phyloP scores from a whole-genome alignment of 2,113 vertebrate species.

The Triplophysa siluroides region DNA sequence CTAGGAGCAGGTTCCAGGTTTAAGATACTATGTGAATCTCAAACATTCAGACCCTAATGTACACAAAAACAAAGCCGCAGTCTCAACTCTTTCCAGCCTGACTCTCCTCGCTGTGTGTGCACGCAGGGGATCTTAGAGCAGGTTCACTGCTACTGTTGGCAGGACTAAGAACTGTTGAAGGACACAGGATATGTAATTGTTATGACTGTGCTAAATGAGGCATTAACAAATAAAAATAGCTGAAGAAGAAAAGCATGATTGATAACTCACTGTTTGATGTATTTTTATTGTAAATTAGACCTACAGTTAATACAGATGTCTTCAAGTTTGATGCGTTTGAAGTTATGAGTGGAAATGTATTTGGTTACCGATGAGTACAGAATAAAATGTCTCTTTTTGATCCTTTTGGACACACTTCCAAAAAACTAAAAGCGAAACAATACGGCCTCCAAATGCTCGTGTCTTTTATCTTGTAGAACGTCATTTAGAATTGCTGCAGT shows the following conservation, averaged over 20 bases:
- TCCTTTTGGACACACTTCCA: too few species aligned
- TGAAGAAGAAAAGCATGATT: neutral
- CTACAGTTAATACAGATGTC: too few species aligned
- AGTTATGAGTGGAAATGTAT: too few species aligned
- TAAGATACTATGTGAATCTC: neutral
- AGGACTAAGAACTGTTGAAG: neutral
- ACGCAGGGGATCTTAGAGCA: neutral
- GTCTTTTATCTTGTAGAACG: too few species aligned
- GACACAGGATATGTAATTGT: constrained; percentile 31
- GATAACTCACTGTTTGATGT: neutral
- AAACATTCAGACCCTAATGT: constrained; percentile 63
- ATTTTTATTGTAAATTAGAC: too few species aligned
- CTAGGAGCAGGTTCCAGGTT: neutral
- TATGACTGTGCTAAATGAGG: constrained; percentile 31
- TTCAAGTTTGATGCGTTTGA: too few species aligned
- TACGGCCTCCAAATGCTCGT: too few species aligned
- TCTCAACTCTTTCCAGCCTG: constrained; percentile 50
- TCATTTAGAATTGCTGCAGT: too few species aligned
- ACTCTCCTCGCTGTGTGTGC: constrained; percentile 33
- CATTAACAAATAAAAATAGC: constrained; percentile 11
- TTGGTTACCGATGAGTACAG: too few species aligned
- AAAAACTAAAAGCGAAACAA: too few species aligned
- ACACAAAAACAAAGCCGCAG: constrained; percentile 65
- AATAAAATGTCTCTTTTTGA: too few species aligned
- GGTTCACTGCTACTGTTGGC: constrained; percentile 38